Evolutionary conservation across 2,113 vertebrate species (phyloP).

Genomic region (Neoarius graeffei): DNA sequence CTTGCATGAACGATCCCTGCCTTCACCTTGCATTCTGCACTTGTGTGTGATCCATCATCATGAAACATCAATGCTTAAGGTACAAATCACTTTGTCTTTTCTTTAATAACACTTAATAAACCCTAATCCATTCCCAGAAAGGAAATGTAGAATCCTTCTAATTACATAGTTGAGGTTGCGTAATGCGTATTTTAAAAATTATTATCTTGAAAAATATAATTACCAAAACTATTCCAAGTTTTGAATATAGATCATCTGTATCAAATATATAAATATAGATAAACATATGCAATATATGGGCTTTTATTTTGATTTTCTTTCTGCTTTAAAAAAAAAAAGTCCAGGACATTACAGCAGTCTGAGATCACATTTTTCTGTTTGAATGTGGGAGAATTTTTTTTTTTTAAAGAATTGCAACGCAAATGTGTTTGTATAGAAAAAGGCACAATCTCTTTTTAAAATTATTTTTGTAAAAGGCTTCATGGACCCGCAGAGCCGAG

Average conservation of each 20-base stretch:
- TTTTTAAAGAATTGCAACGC: conserved; percentile 23
- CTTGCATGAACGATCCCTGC: not conserved
- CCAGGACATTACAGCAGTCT: conserved; percentile 45
- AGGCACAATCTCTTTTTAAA: conserved; percentile 65
- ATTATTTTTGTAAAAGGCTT: conserved; percentile 32
- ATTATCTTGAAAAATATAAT: conserved; percentile 50
- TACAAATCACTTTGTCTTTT: not conserved
- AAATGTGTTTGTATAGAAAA: conserved; percentile 49
- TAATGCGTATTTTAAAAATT: conserved; percentile 30
- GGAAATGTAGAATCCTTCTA: conserved; percentile 19
- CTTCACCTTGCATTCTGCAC: not conserved
- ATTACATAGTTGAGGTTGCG: conserved; percentile 18
- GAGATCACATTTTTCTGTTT: conserved; percentile 40
- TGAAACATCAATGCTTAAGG: not conserved
- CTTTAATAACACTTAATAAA: conserved; percentile 34
- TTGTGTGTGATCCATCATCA: not conserved
- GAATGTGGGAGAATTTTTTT: not conserved
- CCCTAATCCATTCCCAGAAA: conserved; percentile 3
- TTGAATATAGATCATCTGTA: conserved; percentile 48
- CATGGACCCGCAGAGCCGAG: conserved; percentile 10
- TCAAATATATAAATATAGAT: conserved; percentile 53
- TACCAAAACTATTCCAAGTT: conserved; percentile 45
- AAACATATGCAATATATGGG: conserved; percentile 36
- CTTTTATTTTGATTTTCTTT: conserved; percentile 40
- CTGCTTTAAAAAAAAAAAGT: conserved; percentile 29